These are phyloP conservation scores for Campylomormyrus tamandua DNA, from an alignment of 2,113 vertebrate species.

Conservation along the genomic window DNA sequence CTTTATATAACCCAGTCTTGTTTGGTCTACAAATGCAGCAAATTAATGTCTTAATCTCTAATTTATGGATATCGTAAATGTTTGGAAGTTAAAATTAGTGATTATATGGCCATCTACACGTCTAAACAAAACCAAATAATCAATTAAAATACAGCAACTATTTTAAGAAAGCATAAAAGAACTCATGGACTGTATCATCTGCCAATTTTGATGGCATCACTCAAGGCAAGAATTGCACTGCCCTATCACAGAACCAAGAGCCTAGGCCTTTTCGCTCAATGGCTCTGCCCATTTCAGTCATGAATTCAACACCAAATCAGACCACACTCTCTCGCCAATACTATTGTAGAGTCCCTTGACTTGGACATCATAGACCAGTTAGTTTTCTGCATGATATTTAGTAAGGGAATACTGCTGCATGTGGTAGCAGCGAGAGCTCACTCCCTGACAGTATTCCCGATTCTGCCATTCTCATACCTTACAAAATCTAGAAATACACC, in stretches of 20 bases:
- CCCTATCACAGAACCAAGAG: not conserved
- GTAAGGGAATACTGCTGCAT: not conserved
- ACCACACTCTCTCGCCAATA: not conserved
- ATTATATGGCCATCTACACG: not conserved
- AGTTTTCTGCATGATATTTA: not conserved
- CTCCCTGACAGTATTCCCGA: not conserved
- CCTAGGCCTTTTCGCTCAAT: not conserved
- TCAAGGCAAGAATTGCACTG: not conserved
- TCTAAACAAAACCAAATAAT: not conserved
- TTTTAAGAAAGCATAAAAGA: not conserved
- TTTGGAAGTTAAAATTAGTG: not conserved
- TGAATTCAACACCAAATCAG: not conserved
- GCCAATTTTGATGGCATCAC: not conserved
- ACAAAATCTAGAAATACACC: not conserved
- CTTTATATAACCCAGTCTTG: not conserved
- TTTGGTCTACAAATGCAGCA: not conserved
- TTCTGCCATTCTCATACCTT: not conserved
- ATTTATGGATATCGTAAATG: not conserved
- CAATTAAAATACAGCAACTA: not conserved
- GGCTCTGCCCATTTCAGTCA: not conserved
- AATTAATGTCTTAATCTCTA: not conserved
- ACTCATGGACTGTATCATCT: not conserved
- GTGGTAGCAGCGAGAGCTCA: not conserved
- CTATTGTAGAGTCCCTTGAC: not conserved
- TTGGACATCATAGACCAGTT: not conserved